These are phyloP conservation scores for Ciconia maguari DNA, from an alignment of 2,113 vertebrate species.

Conservation along the genomic window DNA sequence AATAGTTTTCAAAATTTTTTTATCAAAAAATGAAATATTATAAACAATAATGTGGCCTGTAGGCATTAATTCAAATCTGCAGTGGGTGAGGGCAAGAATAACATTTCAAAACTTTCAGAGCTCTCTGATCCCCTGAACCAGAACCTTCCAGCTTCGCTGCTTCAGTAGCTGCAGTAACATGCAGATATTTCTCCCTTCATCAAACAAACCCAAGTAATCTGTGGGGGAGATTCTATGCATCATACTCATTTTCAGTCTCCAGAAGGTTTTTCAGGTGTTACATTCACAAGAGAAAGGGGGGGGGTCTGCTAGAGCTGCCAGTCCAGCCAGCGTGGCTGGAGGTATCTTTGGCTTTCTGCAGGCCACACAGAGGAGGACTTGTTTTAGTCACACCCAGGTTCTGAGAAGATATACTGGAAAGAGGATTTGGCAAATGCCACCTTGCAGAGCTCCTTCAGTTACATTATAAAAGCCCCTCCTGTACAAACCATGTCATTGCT, in stretches of 20 bases:
- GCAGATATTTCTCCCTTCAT: neutral
- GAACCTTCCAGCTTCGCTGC: neutral
- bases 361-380: neutral
- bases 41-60: neutral
- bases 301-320: neutral
- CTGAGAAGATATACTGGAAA: neutral
- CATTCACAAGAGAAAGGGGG: neutral
- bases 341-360: neutral
- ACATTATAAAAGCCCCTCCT: neutral
- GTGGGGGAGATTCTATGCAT: neutral
- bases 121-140: neutral
- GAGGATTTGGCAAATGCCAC: neutral
- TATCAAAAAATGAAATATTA: neutral
- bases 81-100: neutral
- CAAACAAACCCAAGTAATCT: neutral
- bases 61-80: neutral
- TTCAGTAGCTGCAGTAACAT: neutral
- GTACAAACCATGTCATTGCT: neutral
- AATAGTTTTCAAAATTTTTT: neutral
- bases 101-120: neutral
- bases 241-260: neutral
- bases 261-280: neutral
- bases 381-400: neutral
- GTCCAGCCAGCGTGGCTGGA: fast-evolving
- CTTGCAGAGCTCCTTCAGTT: neutral